phyloP scores from a whole-genome alignment of 2,888 invertebrate species.

The Lithosia quadra region DNA sequence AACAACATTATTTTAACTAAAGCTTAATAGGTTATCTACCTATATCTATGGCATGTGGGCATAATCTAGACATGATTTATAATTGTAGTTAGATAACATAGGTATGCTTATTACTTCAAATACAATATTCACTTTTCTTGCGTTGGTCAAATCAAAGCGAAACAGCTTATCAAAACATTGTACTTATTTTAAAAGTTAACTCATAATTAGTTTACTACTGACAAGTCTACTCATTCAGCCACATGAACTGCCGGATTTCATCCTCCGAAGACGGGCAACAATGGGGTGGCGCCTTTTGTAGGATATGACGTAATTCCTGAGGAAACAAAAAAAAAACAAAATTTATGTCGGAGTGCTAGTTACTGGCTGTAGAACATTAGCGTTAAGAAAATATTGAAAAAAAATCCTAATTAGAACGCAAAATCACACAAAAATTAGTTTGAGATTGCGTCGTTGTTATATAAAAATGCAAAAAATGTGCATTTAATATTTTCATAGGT shows the following conservation, averaged over 20 bases:
- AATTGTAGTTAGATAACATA: too few species aligned
- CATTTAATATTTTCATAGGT: too few species aligned
- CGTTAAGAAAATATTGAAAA: neutral
- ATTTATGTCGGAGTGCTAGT: neutral
- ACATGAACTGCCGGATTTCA: conserved; percentile 89
- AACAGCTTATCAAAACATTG: neutral
- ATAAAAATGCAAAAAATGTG: too few species aligned
- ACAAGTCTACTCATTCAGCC: conserved; percentile 76
- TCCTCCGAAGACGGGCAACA: conserved; percentile 90
- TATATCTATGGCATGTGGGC: too few species aligned
- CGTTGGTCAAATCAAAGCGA: neutral
- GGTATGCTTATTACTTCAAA: too few species aligned
- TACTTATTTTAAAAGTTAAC: conserved; percentile 11
- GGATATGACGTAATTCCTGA: conserved; percentile 74
- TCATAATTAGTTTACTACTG: neutral
- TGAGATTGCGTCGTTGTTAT: neutral
- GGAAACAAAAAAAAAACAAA: conserved; percentile 19
- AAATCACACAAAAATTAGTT: neutral
- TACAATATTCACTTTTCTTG: neutral
- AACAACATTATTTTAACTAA: too few species aligned
- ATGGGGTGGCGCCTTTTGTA: conserved; percentile 86
- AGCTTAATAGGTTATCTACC: too few species aligned
- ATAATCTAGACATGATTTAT: too few species aligned
- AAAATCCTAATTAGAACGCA: neutral
- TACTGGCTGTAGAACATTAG: neutral